Base-by-base conservation (phyloP, 92 coral and sea anemone species). In the Montipora capitata region DNA sequence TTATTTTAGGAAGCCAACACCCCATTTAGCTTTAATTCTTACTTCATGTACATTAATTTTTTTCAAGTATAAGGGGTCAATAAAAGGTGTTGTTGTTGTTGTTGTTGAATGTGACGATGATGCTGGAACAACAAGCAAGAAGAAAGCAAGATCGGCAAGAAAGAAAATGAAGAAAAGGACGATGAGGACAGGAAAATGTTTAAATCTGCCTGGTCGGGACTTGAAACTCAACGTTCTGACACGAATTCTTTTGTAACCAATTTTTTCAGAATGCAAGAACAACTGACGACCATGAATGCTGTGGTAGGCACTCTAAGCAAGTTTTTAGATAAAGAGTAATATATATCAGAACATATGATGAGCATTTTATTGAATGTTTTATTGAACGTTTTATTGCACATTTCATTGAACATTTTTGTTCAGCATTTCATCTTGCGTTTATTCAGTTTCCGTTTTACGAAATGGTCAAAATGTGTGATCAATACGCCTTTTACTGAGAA, bases 111-210 rank as follows among this genome's bases (percentile, higher is more conserved):
- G 51, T 45, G 51, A 8, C 51, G 51, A 45, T 0, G 51, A 45
- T 45, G 51, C 51, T 45, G 51, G 51, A 45, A 45, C 51, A 45
- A 10, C 52, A 48, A 2, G 52, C 52, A 48, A 48, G 3, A 75
- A 68, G 57, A 83, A 75, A 44, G 59, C 44, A 18, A 75, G 89
- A 40, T 59, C 89, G 5, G 63, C 65, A 63, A 61, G 83, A n/a
- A 76, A 85, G 52, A 75, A 85, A 56, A 76, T 58, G 52, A 85
- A 43, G 76, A 85, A 85, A 65, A 85, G 83, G 45, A 83, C 20
- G 62, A 61, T 16, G 88, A 73, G 58, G 88, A 83, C 52, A 72
- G 86, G 35, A 72, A 80, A 18, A 80, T 40, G 54, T 68, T 82
- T 1, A 68, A 70, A 49, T 57, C 79, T 20, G 51, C 81, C 38